Conservation (phyloP, 2,113 vertebrate species). For the Phaethornis superciliosus region DNA sequence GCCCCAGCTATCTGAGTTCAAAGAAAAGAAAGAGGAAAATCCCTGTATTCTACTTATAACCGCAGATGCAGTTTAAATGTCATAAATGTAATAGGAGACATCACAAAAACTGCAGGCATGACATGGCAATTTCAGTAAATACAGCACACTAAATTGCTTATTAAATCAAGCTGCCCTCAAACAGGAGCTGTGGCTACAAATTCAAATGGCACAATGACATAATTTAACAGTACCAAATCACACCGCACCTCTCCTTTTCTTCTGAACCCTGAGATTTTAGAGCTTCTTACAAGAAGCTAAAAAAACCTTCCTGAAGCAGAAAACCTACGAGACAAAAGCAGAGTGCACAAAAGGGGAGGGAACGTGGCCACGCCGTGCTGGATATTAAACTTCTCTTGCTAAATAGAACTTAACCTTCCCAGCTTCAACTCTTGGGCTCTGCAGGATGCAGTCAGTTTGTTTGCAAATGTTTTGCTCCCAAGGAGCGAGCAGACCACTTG, state of each 20-base stretch:
- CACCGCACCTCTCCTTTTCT: background rate
- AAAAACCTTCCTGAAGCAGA: background rate
- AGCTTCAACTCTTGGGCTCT: background rate
- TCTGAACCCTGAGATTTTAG: background rate
- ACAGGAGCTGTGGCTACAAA: background rate
- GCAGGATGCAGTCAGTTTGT: background rate
- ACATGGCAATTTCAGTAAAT: conserved; percentile 34
- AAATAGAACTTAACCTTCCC: conserved; percentile 25
- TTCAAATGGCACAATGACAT: conserved; percentile 7
- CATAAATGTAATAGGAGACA: conserved; percentile 5
- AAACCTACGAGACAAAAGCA: background rate
- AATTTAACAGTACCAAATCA: conserved; percentile 4
- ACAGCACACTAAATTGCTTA: conserved; percentile 22
- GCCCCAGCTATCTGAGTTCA: background rate
- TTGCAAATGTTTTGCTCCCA: background rate
- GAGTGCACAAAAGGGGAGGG: background rate
- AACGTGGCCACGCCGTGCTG: accelerated
- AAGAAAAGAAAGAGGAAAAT: background rate
- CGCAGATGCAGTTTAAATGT: conserved; percentile 5
- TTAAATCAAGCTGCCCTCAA: conserved; percentile 37
- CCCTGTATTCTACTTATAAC: background rate
- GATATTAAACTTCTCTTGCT: background rate
- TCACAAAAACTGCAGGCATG: conserved; percentile 37
- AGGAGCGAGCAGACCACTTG: background rate
- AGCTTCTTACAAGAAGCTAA: background rate